Evolutionary conservation across 1,140 invertebrate species (phyloP), one percentile per base, ranked within the genome.

Genomic region (Brachionus koreanus): DNA sequence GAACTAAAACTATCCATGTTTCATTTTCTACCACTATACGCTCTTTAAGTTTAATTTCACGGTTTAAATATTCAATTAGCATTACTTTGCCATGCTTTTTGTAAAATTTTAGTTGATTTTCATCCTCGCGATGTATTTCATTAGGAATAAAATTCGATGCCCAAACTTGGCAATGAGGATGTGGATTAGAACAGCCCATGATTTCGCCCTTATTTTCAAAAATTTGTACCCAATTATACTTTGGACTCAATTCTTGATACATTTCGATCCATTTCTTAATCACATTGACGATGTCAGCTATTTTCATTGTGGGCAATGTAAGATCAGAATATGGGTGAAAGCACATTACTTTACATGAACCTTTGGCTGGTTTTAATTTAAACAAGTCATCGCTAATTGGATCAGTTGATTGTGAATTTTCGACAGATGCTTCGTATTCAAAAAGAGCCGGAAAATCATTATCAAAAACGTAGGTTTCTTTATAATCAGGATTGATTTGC

Each of bases 101-200:
- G 85, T 90, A 95, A 87, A 97, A 98, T 83, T 93, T 90, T 74
- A 86, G 90, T 85, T 96, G 92, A 82, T 91, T 91, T 85, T 89
- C 88, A 57, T 97, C 92, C 87, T 98, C 96, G 6, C 92, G 89
- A 83, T 91, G 87, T 0, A 94, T 91, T 87, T 96, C 94, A 87
- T 94, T 95, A 5, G 97, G 96, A 43, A 98, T 86, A 88, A 93
- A 98, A 12, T 92, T 93, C 65, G 94, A 95, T 0, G 95, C 92
- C 97, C 97, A 98, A 76, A 98, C 94, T 90, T 90, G 96, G 86
- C 96, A 97, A 88, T 98, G 97, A 1, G 96, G 96, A 89, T 98
- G 96, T 10, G 95, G 94, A 90, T 98, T 98, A 1, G 96, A 98
- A 86, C 96, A 98, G 0, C 97, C 97, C 95, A 98, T 98, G 16